phyloP scores from a whole-genome alignment of 1,140 invertebrate species.

The Pseudomyrmex dendroicus region DNA sequence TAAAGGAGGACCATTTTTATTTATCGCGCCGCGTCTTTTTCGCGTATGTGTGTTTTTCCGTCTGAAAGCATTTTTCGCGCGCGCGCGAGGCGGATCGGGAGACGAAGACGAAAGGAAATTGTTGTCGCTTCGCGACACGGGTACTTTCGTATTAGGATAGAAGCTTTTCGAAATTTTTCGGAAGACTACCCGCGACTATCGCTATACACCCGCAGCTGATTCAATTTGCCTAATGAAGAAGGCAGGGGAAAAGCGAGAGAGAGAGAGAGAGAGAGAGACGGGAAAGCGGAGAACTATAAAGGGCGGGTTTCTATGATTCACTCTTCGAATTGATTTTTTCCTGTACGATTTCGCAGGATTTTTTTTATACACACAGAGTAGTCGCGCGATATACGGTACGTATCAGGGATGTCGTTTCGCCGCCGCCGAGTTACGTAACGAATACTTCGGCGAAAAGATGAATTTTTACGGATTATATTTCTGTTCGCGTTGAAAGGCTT shows the following conservation, averaged over 20 bases:
- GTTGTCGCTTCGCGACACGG: conserved; percentile 67
- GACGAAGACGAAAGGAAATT: conserved; percentile 71
- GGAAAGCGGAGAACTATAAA: conserved; percentile 55
- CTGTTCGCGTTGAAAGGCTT: no score
- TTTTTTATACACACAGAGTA: background rate
- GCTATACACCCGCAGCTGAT: conserved; percentile 45
- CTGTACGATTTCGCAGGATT: background rate
- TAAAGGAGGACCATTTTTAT: conserved; percentile 67
- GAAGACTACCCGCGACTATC: conserved; percentile 15
- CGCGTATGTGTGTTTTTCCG: conserved; percentile 34
- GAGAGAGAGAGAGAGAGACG: background rate
- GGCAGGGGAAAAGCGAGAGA: background rate
- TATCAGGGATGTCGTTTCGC: background rate
- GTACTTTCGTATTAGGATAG: conserved; percentile 71
- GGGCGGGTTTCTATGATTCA: conserved; percentile 61
- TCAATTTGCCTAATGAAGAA: conserved; percentile 75
- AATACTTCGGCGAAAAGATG: no score
- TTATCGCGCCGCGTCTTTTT: conserved; percentile 46
- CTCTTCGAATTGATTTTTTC: conserved; percentile 66
- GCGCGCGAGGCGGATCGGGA: background rate
- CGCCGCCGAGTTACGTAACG: background rate
- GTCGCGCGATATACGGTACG: background rate
- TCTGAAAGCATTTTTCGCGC: conserved; percentile 42
- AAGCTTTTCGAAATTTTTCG: conserved; percentile 74
- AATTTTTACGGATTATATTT: no score